These are phyloP conservation scores for Heliconius eleuchia DNA, from an alignment of 1,140 invertebrate species.

Conservation along the genomic window DNA sequence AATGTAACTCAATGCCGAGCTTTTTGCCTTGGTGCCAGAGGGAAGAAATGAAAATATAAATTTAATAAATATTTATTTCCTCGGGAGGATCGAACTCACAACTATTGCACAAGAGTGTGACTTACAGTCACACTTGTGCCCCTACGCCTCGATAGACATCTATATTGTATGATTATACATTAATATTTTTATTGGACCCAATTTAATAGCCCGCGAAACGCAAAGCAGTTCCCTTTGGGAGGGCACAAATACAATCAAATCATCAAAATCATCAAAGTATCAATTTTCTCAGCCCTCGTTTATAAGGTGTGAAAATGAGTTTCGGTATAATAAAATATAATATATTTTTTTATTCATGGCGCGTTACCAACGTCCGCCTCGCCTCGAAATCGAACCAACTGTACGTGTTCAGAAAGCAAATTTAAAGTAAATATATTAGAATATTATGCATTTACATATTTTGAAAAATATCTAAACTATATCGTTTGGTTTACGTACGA, in stretches of 20 bases:
- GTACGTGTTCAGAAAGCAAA: slow-evolving; percentile 58
- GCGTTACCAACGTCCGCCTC: slow-evolving; percentile 47
- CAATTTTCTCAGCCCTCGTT: slow-evolving; percentile 49
- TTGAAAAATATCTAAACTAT: neutral
- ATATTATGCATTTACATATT: slow-evolving; percentile 19
- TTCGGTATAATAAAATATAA: slow-evolving; percentile 41
- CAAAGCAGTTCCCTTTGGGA: slow-evolving; percentile 14
- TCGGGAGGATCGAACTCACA: no score
- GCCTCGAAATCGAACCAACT: slow-evolving; percentile 50
- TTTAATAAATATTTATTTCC: no score
- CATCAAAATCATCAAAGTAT: slow-evolving; percentile 59
- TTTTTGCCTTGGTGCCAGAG: no score
- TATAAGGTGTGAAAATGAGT: slow-evolving; percentile 54
- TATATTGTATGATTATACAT: no score
- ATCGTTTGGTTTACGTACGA: neutral
- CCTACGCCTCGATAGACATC: neutral
- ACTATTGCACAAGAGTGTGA: no score
- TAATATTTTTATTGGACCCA: neutral
- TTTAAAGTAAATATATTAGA: slow-evolving; percentile 33
- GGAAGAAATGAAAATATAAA: no score
- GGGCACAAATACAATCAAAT: slow-evolving; percentile 45
- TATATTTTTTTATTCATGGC: slow-evolving; percentile 59
- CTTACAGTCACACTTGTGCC: neutral
- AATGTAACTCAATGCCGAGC: no score
- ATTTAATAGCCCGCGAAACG: neutral